Base-by-base conservation (phyloP, 2,888 invertebrate genomes). In the Drosophila mettleri region DNA sequence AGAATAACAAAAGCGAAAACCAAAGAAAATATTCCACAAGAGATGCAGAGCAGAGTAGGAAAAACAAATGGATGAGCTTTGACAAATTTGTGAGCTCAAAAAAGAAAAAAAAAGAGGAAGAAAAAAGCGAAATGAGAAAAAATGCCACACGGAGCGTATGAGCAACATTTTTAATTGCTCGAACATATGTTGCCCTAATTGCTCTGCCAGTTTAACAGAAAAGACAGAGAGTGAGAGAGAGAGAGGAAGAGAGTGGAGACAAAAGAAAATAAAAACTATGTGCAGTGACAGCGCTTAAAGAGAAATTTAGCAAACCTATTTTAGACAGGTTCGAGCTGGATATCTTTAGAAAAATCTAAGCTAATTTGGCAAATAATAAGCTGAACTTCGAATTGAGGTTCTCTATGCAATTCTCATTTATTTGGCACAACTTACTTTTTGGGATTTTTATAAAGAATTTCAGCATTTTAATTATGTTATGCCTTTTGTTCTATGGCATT, bases 141-240 rank as follows among this genome's bases (percentile, higher is more conserved):
- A 65, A 52, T 63, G 52, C 24, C 64, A 45, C 74, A 80, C 66
- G 48, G 64, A 69, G 72, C 81, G 77, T 83, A 86, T 84, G 79
- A 66, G 79, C 67, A 81, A 86, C 72, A 43, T 70, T 86, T 84
- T 77, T 84, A 86, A 83, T 86, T 84, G 87, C 60, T n/a, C 58
- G 55, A 72, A 79, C 83, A 86, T 86, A 79, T 77, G 86, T 66
- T 72, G 45, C 31, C 60, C 72, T 81, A 83, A 86, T 83, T 86
- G 87, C 72, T 80, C 60, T 48, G 49, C 55, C 70, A 75, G 80
- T 70, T 80, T 70, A 79, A 59, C 65, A 57, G 54, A 49, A 46
- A 63, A 53, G n/a, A 58, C 36, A 61, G 10, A 38, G 24, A 20
- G 16, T 36, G 24, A 46, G n/a, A 38, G 20, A 9, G 16, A n/a